Base-by-base conservation (phyloP, 1,140 invertebrate species). In the Bicyclus anynana region DNA sequence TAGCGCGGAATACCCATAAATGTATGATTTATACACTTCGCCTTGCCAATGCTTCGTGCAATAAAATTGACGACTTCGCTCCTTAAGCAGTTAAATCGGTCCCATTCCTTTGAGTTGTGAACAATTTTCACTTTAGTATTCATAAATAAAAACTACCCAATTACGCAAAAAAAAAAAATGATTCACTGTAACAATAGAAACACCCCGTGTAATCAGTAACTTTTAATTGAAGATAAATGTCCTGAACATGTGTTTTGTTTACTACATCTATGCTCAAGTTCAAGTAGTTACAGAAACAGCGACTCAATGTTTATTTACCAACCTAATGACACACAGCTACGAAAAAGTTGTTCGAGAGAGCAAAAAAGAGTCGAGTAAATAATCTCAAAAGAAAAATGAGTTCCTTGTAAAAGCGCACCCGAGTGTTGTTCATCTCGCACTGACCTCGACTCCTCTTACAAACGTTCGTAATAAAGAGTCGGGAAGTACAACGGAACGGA, bases 1-100 rank as follows among this genome's bases (percentile, higher is more conserved):
- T 83, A 69, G 69, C 70, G 44, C 63, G 58, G 65, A 75, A 77
- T 73, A 74, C 69, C 74, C 67, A 80, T 83, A 79, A 80, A 80
- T 74, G 53, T 72, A 71, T 83, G 77, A 77, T 77, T 83, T 83
- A 80, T 73, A 74, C 73, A 68, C 72, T 67, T 74, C 69, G 72
- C 65, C 67, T 72, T 54, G 69, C 67, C 64, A 65, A 69, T 64
- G 65, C 58, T 57, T 59, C 21, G 50, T 26, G 62, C 68, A 71
- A 76, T 76, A 74, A 74, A 75, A 77, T 64, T 64, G 60, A 67
- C 59, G 51, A 65, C 60, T 65, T 65, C 57, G 66, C 38, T 47
- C 62, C 62, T 67, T 72, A 66, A 69, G 72, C 59, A 50, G 54
- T 58, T 59, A 51, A 72, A 71, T 69, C 60, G 60, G 62, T 59